phyloP scores from a whole-genome alignment of 1,140 invertebrate species.

The Drosophila tsacasi region DNA sequence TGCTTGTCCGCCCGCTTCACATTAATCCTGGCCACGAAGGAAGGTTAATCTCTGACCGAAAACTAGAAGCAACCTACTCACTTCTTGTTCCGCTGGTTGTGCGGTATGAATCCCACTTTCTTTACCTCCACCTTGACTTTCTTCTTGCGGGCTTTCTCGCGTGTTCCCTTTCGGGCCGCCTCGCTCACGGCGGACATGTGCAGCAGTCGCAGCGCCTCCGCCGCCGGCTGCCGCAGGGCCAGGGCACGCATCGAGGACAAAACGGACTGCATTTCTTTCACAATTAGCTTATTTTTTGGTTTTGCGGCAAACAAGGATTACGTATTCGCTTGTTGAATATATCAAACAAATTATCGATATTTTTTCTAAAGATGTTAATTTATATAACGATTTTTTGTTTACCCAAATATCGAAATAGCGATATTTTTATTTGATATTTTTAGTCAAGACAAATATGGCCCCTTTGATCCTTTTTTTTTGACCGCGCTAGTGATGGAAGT shows the following conservation, averaged over 20 bases:
- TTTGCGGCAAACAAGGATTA: slow-evolving; percentile 2
- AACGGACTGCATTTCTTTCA: slow-evolving; percentile 70
- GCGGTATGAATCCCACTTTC: slow-evolving; percentile 89
- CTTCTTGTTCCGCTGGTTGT: slow-evolving; percentile 87
- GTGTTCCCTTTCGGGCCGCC: slow-evolving; percentile 91
- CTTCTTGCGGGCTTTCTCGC: slow-evolving; percentile 89
- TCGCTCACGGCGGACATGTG: slow-evolving; percentile 85
- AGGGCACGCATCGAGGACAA: slow-evolving; percentile 65
- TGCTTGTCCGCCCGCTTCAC: slow-evolving; percentile 85
- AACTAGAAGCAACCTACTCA: slow-evolving; percentile 33
- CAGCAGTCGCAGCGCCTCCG: slow-evolving; percentile 57
- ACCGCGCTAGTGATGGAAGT: no score
- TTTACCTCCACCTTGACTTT: slow-evolving; percentile 90
- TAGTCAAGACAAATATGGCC: no score
- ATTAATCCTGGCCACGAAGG: slow-evolving; percentile 58
- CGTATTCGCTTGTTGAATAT: no score
- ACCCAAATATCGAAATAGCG: no score
- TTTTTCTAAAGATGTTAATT: no score
- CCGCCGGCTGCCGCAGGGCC: slow-evolving; percentile 58
- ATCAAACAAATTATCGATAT: no score
- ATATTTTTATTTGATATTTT: no score
- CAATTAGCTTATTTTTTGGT: slow-evolving; percentile 18
- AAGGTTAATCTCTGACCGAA: not conserved
- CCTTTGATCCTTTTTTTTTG: no score
- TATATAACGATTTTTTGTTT: no score